Evolutionary conservation across 2,797 vertebrate genomes (phyloP).

Genomic region (Pangasius krempfi): DNA sequence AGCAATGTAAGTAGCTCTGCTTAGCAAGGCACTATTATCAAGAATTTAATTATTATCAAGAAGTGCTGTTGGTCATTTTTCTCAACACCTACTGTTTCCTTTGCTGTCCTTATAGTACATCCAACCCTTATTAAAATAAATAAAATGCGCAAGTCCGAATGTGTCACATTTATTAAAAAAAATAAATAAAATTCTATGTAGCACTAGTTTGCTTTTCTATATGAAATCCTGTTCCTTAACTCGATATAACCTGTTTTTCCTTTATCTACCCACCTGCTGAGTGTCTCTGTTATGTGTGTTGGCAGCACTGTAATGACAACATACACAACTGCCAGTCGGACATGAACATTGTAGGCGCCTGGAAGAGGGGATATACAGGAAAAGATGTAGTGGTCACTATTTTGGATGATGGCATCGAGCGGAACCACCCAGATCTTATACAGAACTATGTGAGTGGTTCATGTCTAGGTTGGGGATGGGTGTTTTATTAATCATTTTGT

Average conservation of each 20-base stretch:
- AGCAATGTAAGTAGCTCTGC: background rate
- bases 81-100: background rate
- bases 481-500: background rate
- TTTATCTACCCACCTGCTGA: background rate
- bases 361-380: constrained; percentile 97
- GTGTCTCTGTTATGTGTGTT: constrained; percentile 4
- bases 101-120: background rate
- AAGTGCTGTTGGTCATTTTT: background rate
- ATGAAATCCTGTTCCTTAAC: background rate
- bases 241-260: background rate
- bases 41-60: background rate
- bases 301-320: constrained; percentile 93
- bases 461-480: background rate
- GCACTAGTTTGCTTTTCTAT: background rate
- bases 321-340: constrained; percentile 95
- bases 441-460: constrained; percentile 93
- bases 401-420: constrained; percentile 94
- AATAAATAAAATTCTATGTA: background rate
- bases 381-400: constrained; percentile 97
- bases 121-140: background rate
- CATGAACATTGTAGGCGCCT: constrained; percentile 99
- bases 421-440: constrained; percentile 92
- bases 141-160: background rate
- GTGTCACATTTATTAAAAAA: background rate
- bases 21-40: background rate